Base-by-base conservation (phyloP, 2,797 vertebrate genomes). In the Pyrocephalus nanus region DNA sequence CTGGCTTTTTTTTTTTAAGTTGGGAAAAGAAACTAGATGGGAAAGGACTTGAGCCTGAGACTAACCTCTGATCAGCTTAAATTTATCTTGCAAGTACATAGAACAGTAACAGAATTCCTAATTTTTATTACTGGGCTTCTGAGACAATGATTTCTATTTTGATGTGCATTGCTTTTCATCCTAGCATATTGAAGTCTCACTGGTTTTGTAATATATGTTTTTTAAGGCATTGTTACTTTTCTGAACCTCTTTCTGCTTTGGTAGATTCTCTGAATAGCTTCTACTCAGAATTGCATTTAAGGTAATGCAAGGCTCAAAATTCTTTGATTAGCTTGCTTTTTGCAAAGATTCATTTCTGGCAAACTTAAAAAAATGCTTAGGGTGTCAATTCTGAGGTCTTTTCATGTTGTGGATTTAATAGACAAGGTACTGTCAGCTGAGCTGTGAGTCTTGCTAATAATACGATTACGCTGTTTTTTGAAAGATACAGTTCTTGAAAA, bases 391-490 rank as follows among this genome's bases (percentile, higher is more conserved):
- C 55, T 61, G 77, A 93, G 82, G 71, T 76, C 53, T 95, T 93
- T 81, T 90, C 53, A 74, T 90, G 91, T 67, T 73, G 50, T 65
- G 80, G 83, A 42, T 94, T 93, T 88, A 86, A 76, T 11, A 95
- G 90, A 54, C 60, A 87, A 74, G 90, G 88, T 66, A 67, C 86
- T 90, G 94, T 90, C 93, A 92, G 88, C 83, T 95, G 93, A 95
- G 57, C 87, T 94, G 73, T 64, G 74, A 86, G 83, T 93, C 90
- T 79, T 84, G 60, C 83, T 94, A 84, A 92, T 86, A 96, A 92
- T 72, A 48, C 43, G 61, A 84, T 95, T 95, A 71, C 0, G 4
- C 55, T 95, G 83, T 34, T 79, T 92, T 93, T 64, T 82, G 62
- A 90, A 92, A 77, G 70, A 90, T 70, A 21, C 0, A 67, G n/a